Base-by-base conservation (phyloP, 2,888 invertebrate species). In the Tyria jacobaeae region DNA sequence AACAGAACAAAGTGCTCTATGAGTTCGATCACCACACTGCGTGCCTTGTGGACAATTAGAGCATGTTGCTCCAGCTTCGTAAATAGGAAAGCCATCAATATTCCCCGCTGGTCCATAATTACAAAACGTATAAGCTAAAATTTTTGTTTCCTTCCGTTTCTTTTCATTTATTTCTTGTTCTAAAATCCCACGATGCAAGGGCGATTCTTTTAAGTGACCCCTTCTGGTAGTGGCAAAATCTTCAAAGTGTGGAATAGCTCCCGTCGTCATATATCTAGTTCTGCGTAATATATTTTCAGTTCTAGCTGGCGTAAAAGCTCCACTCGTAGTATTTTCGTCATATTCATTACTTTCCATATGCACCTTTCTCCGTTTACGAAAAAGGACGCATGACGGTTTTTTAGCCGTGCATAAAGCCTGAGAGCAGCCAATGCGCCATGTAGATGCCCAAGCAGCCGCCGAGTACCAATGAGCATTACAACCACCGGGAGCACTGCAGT, bases 91-190 rank as follows among this genome's bases (percentile, higher is more conserved):
- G 0, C 93, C 93, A 35, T 91, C 89, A 21, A 92, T 88, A 72
- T 94, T 93, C 2, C 94, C 94, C 2, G 92, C 92, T 9, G 94
- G 94, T 0, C 92, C 94, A 66, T 94, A 94, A 70, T 94, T 93
- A 71, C 94, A 94, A 77, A 93, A 87, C 2, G 93, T 93, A 64
- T 86, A 92, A 0, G 91, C 91, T 55, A 93, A 80, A 60, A 93
- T 87, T 60, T 85, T 88, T 0, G 86, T 75, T n/a, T 89, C 88
- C 52, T 77, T 79, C 3, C 80, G 75, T 56, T 72, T 79, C 31
- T 73, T 80, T 15, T 73, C 68, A 14, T 68, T 73, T 4, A 61
- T 68, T 9, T 64, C 73, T 0, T 67, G 70, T 3, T 76, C 73
- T 2, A 79, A 41, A 44, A 80, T 60, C 0, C 92, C 92, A 2